Evolutionary conservation across 2,797 vertebrate species (phyloP).

Genomic region (Okamejei kenojei): DNA sequence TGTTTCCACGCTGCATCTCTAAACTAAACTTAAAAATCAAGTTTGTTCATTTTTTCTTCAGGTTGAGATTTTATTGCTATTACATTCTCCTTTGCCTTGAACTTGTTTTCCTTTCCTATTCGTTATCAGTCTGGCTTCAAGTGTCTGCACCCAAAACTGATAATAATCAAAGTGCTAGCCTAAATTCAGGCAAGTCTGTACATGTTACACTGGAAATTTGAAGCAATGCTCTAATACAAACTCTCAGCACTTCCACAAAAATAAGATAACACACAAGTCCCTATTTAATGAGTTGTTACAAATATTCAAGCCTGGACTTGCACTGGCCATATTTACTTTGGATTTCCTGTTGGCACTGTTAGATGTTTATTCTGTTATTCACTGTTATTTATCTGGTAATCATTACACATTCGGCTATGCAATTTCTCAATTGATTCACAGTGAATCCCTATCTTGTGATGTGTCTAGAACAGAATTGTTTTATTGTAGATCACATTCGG

Average conservation of each 20-base stretch:
- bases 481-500: neutral
- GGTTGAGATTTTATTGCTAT: neutral
- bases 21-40: too few relatives aligned
- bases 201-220: constrained; percentile 13
- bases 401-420: neutral
- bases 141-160: neutral
- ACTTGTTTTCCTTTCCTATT: neutral
- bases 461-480: neutral
- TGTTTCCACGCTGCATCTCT: too few relatives aligned
- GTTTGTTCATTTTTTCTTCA: neutral
- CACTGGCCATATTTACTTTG: constrained; percentile 26
- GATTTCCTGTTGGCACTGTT: constrained; percentile 6
- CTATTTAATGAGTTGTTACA: constrained; percentile 34
- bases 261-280: constrained; percentile 15
- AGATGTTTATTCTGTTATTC: constrained; percentile 31
- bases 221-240: constrained; percentile 10
- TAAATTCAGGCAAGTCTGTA: neutral
- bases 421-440: constrained; percentile 19
- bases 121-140: neutral
- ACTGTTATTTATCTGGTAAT: constrained; percentile 28
- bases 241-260: constrained; percentile 26
- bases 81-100: neutral
- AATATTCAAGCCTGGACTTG: constrained; percentile 13
- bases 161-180: neutral
- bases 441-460: neutral